Evolutionary conservation across 2,113 vertebrate species (phyloP).

Genomic region (Phodopus roborovskii): DNA sequence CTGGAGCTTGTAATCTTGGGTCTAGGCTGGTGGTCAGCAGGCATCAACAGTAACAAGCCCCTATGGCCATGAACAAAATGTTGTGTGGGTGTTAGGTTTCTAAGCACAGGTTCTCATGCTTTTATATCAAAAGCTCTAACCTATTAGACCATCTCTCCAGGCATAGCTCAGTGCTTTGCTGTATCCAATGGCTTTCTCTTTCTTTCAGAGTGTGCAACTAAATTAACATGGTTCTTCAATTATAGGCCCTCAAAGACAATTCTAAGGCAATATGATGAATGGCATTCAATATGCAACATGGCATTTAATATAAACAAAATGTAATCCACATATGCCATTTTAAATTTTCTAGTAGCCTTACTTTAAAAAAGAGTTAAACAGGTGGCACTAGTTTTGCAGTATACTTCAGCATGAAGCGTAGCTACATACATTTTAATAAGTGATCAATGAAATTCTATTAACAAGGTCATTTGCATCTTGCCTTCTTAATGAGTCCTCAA

Average conservation of each 20-base stretch:
- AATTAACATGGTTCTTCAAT: neutral
- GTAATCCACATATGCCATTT: neutral
- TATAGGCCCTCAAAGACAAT: neutral
- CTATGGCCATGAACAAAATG: neutral
- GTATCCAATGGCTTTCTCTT: neutral
- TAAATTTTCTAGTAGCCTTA: neutral
- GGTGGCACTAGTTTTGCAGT: neutral
- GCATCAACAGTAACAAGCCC: neutral
- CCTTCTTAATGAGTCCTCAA: neutral
- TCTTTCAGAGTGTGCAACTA: neutral
- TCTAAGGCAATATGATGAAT: neutral
- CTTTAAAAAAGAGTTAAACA: conserved; percentile 10
- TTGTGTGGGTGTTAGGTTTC: neutral
- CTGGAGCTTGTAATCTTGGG: neutral
- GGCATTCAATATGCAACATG: neutral
- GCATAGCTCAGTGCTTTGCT: neutral
- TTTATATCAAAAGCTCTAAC: neutral
- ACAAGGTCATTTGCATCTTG: neutral
- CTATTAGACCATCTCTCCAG: neutral
- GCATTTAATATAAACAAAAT: neutral
- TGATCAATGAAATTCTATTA: neutral
- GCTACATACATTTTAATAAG: conserved; percentile 13
- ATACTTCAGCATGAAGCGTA: neutral
- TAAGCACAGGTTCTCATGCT: neutral
- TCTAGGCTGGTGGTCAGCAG: neutral